Conservation (phyloP, 1,140 invertebrate species). For the Ctenoplectra terminalis region DNA sequence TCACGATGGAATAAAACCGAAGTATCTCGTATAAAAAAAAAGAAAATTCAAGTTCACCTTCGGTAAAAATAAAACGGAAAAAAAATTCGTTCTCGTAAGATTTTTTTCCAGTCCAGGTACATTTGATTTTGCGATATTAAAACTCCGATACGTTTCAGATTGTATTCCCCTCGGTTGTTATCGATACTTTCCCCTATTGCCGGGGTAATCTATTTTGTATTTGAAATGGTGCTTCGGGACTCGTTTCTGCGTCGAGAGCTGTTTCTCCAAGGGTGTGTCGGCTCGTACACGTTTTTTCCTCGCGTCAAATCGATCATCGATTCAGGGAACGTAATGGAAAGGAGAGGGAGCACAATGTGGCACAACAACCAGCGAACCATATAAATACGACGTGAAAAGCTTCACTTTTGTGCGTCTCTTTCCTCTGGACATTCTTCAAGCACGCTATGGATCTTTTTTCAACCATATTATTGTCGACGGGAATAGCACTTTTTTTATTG, state of each 20-base stretch:
- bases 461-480: background rate
- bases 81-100: no score
- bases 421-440: background rate
- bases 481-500: no score
- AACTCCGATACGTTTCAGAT: background rate
- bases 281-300: background rate
- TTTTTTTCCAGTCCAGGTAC: no score
- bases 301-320: conserved; percentile 11
- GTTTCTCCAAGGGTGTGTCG: background rate
- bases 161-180: no score
- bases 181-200: background rate
- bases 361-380: background rate
- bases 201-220: conserved; percentile 3
- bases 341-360: background rate
- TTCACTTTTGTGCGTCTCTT: background rate
- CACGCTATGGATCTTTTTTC: background rate
- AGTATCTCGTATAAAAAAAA: no score
- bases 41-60: no score
- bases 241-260: background rate
- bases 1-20: no score
- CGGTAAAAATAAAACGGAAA: no score
- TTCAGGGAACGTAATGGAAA: background rate
- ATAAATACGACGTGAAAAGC: background rate
- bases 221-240: background rate
- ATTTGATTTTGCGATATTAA: no score